Conservation (phyloP, 2,113 vertebrate species). For the Phrynosoma platyrhinos region DNA sequence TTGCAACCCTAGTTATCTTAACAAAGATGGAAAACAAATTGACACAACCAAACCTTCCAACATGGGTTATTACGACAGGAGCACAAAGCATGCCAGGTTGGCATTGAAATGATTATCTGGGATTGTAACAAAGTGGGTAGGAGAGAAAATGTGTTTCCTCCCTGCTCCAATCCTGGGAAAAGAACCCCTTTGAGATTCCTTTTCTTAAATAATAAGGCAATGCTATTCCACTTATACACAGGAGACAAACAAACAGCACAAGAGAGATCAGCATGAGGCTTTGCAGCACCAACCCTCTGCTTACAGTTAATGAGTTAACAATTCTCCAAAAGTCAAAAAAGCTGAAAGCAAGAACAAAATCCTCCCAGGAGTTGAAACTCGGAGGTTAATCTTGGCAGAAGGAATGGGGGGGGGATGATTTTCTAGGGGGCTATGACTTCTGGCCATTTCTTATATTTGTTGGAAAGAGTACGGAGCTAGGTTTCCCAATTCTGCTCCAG, state of each 20-base stretch:
- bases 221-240: neutral
- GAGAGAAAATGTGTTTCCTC: neutral
- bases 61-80: neutral
- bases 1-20: neutral
- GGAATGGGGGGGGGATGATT: neutral
- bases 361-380: neutral
- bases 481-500: neutral
- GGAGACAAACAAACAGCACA: neutral
- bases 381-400: neutral
- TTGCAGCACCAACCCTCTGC: neutral
- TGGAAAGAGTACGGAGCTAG: neutral
- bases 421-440: neutral
- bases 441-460: neutral
- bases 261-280: neutral
- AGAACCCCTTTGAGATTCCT: neutral
- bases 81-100: neutral
- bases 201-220: neutral
- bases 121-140: conserved; percentile 15
- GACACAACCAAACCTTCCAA: neutral
- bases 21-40: conserved; percentile 10
- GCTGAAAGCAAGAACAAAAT: neutral
- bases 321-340: neutral
- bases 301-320: conserved; percentile 1
- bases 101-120: conserved; percentile 12
- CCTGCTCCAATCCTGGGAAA: neutral